phyloP scores from a whole-genome alignment of 1,140 invertebrate genomes.

The Probaryconus sp. region DNA sequence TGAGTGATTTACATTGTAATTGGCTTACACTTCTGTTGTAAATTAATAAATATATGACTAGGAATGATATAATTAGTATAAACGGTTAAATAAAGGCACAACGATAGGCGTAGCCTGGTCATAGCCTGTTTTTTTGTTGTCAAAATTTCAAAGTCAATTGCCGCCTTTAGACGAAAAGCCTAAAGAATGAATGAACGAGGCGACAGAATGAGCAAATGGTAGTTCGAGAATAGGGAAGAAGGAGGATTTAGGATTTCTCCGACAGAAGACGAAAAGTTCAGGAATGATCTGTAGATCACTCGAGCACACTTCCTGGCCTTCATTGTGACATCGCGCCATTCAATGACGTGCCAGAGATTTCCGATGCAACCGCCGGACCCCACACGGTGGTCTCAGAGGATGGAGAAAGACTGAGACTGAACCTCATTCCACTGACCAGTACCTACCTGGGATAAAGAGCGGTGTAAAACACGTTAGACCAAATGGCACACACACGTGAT shows the following conservation, averaged over 20 bases:
- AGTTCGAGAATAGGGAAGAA: constrained; percentile 7
- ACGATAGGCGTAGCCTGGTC: constrained; percentile 3
- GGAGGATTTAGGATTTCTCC: constrained; percentile 22
- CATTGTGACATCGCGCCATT: constrained; percentile 69
- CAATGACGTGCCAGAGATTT: constrained; percentile 63
- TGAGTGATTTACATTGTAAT: constrained; percentile 12
- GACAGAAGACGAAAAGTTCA: constrained; percentile 41
- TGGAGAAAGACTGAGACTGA: constrained; percentile 40
- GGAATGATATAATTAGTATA: constrained; percentile 15
- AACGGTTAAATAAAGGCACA: constrained; percentile 11
- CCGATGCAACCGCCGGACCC: constrained; percentile 64
- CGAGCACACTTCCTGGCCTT: constrained; percentile 73
- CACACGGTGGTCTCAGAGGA: constrained; percentile 69
- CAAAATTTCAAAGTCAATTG: constrained; percentile 24
- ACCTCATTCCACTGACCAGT: constrained; percentile 48
- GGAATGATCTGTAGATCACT: constrained; percentile 68
- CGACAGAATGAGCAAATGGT: constrained; percentile 20
- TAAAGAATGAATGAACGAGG: constrained; percentile 7
- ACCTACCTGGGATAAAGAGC: constrained; percentile 63
- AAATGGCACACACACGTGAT: constrained; percentile 62
- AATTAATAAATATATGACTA: constrained; percentile 15
- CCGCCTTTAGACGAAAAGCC: neutral
- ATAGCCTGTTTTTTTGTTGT: constrained; percentile 9
- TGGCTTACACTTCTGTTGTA: neutral
- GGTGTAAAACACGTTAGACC: constrained; percentile 65